Conservation (phyloP, 2,113 vertebrate genomes). For the Anolis carolinensis region DNA sequence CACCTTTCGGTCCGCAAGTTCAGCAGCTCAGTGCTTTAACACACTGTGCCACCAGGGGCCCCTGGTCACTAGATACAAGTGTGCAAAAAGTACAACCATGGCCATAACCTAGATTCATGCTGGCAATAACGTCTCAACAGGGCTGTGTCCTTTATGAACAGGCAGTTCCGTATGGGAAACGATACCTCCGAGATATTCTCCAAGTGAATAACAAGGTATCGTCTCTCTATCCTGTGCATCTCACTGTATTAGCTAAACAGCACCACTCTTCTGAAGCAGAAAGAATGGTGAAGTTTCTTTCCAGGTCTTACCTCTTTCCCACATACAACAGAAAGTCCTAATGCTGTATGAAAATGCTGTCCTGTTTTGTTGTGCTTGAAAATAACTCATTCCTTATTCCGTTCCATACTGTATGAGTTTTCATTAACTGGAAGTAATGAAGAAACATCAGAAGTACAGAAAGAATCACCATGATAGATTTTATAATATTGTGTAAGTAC, state of each 20-base stretch:
- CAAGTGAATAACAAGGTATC: not conserved
- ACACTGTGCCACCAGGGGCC: too few species aligned
- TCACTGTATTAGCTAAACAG: not conserved
- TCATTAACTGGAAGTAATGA: not conserved
- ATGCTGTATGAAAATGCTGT: fast-evolving
- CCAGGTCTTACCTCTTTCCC: fast-evolving
- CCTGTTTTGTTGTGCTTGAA: not conserved
- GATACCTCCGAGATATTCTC: not conserved
- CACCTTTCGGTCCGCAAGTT: too few species aligned
- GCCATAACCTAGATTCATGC: too few species aligned
- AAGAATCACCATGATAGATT: constrained; percentile 13
- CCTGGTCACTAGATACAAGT: too few species aligned
- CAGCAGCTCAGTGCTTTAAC: too few species aligned
- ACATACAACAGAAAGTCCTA: not conserved
- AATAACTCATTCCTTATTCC: not conserved
- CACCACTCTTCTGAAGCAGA: not conserved
- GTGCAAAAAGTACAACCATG: too few species aligned
- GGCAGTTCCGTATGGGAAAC: not conserved
- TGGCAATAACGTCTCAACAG: too few species aligned
- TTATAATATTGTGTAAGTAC: not conserved
- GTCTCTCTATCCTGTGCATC: not conserved
- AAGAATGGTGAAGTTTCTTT: not conserved
- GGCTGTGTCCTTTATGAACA: too few species aligned
- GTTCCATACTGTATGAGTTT: not conserved
- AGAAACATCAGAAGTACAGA: not conserved